Conservation (phyloP, 2,113 vertebrate genomes). For the Natator depressus region DNA sequence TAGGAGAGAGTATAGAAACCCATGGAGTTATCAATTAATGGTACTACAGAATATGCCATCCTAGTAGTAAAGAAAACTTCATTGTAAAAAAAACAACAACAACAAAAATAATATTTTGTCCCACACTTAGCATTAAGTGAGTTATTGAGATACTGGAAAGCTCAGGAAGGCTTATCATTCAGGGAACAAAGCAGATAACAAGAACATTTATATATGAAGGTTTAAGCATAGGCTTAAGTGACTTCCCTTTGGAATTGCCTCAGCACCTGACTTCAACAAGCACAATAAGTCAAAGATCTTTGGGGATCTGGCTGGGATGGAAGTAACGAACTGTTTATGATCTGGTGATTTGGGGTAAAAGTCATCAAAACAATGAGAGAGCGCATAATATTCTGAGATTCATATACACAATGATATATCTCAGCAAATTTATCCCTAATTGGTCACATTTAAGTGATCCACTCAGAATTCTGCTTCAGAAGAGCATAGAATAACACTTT, state of each 20-base stretch:
- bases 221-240: not conserved
- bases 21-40: not conserved
- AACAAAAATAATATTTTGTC: not conserved
- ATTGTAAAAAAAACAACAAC: not conserved
- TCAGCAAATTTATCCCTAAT: conserved; percentile 45
- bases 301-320: not conserved
- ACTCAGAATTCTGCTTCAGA: conserved; percentile 48
- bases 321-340: conserved; percentile 23
- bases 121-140: not conserved
- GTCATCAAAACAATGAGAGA: conserved; percentile 33
- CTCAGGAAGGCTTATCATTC: not conserved
- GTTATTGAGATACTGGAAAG: not conserved
- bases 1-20: not conserved
- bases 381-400: conserved; percentile 24
- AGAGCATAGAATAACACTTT: conserved; percentile 8
- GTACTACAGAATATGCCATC: not conserved
- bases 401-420: not conserved
- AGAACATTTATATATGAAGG: not conserved
- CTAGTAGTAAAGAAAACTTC: not conserved
- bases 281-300: not conserved
- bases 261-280: conserved; percentile 5
- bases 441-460: conserved; percentile 39
- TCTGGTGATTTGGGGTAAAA: conserved; percentile 41
- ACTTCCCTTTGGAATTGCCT: conserved; percentile 26
- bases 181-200: not conserved